Base-by-base conservation (phyloP, 2,113 vertebrate genomes). In the Numenius arquata region DNA sequence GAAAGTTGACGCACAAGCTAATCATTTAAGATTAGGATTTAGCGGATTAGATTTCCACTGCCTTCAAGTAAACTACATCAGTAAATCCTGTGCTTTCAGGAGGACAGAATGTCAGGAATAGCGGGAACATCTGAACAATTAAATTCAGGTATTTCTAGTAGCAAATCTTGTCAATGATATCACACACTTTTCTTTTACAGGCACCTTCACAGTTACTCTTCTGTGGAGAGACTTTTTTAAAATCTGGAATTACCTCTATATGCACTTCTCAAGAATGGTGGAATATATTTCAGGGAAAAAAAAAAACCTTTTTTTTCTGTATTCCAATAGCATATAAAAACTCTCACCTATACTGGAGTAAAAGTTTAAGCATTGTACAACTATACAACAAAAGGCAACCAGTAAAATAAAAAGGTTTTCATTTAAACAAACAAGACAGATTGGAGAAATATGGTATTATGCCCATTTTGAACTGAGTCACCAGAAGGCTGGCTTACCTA, bases 311-410 rank as follows among this genome's bases (percentile, higher is more conserved):
- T 53, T 53, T 78, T 59, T 48, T 38, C 40, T 59, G 4, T 36
- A 53, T 73, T 84, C 11, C 9, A 50, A 27, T 12, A 73, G 4
- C 9, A 80, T 43, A 11, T 71, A 66, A 66, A 88, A 77, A 1
- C 3, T 65, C 15, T 9, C 43, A 71, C 1, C 0, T 2, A 58
- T 7, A 48, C 11, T 27, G 59, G 2, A 86, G 6, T 16, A 53
- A 40, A 5, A 52, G 12, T n/a, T 45, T 40, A 83, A 67, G 23
- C 3, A 41, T 8, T 63, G 17, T 40, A 30, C 29, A 53, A 79
- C 8, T 6, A 22, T 32, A 40, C 4, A 76, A 38, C 9, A 63
- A 62, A 77, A 90, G 14, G 2, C 3, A 94, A 41, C 0, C 4
- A 38, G 11, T n/a, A 50, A 65, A 45, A 67, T 27, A 5, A 48